Percentiles rank a stretch among this genome's conserved stretches.
phyloP scores from a whole-genome alignment of 2,113 vertebrate species.

The Lutjanus erythropterus region DNA sequence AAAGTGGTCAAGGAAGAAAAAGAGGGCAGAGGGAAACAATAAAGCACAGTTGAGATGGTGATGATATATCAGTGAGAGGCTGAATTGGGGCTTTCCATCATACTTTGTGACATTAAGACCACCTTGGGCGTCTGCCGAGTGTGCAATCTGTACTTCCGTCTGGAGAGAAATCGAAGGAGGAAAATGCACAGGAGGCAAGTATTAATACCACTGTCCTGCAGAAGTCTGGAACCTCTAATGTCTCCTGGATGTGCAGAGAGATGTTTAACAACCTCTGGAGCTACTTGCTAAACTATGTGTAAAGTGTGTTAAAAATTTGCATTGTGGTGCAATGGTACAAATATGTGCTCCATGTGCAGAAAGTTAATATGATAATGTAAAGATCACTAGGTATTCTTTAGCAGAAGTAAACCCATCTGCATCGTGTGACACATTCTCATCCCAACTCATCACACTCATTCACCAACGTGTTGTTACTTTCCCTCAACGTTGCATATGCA shows the following conservation, averaged over 20 bases:
- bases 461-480: too few relatives aligned
- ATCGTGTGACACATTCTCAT: too few relatives aligned
- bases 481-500: too few relatives aligned
- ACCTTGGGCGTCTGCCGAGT: slow-evolving; percentile 9
- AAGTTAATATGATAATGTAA: neutral
- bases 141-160: neutral
- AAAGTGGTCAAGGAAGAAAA: neutral
- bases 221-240: neutral
- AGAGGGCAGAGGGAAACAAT: slow-evolving; percentile 5
- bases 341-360: neutral
- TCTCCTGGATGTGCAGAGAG: neutral
- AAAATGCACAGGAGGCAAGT: slow-evolving; percentile 15
- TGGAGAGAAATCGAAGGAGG: slow-evolving; percentile 3
- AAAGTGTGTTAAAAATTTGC: neutral
- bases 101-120: slow-evolving; percentile 12
- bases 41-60: slow-evolving; percentile 18
- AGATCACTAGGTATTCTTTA: neutral
- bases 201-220: neutral
- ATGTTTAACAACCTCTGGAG: neutral
- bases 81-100: slow-evolving; percentile 28
- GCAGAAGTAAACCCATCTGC: too few relatives aligned
- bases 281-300: neutral
- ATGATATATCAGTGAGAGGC: slow-evolving; percentile 8
- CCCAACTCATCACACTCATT: too few relatives aligned
- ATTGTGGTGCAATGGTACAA: neutral